Evolutionary conservation across 2,113 vertebrate genomes (phyloP).

Genomic region (Xiphias gladius): DNA sequence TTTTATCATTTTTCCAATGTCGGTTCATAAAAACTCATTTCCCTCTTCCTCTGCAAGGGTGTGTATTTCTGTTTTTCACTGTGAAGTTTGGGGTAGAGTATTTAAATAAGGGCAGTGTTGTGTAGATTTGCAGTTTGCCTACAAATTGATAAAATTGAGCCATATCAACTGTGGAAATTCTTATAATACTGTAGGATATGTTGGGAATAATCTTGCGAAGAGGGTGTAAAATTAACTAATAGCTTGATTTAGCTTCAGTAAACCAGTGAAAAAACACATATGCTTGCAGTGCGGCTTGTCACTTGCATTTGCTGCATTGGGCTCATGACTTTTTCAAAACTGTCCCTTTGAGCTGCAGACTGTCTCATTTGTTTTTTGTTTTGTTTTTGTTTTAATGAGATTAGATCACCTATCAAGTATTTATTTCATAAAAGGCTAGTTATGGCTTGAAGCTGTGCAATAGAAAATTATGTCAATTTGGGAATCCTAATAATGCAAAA

Average conservation of each 20-base stretch:
- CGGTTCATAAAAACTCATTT: constrained; percentile 73
- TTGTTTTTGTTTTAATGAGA: neutral
- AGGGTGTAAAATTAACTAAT: neutral
- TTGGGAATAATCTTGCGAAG: neutral
- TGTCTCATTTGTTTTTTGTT: constrained; percentile 19
- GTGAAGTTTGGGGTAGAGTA: neutral
- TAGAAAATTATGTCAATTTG: constrained; percentile 58
- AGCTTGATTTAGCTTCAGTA: neutral
- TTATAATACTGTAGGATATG: neutral
- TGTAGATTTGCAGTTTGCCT: neutral
- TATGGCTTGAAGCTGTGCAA: constrained; percentile 53
- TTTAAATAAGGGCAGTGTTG: neutral
- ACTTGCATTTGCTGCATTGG: neutral
- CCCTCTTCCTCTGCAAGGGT: constrained; percentile 61
- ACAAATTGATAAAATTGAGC: constrained; percentile 3
- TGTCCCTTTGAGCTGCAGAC: neutral
- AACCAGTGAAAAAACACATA: neutral
- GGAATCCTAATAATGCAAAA: constrained; percentile 44
- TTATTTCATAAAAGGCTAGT: constrained; percentile 52
- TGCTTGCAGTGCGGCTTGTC: neutral
- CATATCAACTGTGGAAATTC: neutral
- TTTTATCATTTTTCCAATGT: constrained; percentile 82
- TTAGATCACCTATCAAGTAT: constrained; percentile 41
- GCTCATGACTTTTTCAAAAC: neutral
- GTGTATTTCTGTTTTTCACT: constrained; percentile 40